Evolutionary conservation across 1,140 invertebrate species (phyloP).

Genomic region (Augochlora pura): DNA sequence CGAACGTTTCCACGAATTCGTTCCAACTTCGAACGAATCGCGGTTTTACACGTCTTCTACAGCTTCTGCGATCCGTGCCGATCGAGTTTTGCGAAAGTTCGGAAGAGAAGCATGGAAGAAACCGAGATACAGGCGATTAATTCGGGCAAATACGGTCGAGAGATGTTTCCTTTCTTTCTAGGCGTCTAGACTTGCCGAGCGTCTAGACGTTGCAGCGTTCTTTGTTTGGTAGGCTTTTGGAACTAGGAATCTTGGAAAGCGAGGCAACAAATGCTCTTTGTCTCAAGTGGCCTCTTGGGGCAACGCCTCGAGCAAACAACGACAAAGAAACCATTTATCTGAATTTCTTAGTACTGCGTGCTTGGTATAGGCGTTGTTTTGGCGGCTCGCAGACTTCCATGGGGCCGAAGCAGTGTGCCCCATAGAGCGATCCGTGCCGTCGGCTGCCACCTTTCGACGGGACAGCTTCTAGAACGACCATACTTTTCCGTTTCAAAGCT

Average conservation of each 20-base stretch:
- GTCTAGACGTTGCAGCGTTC: fast-evolving
- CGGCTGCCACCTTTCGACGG: too few species aligned
- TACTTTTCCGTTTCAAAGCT: neutral
- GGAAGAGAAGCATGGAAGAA: neutral
- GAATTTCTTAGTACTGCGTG: too few species aligned
- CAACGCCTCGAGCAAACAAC: too few species aligned
- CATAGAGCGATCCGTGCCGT: too few species aligned
- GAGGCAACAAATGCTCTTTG: too few species aligned
- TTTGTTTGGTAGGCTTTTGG: neutral
- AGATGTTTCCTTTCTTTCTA: neutral
- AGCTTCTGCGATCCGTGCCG: neutral
- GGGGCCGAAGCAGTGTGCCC: too few species aligned
- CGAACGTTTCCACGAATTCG: neutral
- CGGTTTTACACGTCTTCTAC: neutral
- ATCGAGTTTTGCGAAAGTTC: neutral
- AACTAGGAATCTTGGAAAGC: neutral
- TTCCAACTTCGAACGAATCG: neutral
- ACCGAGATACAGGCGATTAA: neutral
- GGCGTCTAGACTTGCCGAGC: neutral
- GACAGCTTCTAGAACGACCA: neutral
- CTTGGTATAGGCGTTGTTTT: too few species aligned
- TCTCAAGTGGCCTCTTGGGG: too few species aligned
- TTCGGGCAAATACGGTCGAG: neutral
- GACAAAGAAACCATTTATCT: too few species aligned
- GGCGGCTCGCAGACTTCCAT: too few species aligned